A percentile compares a stretch with the other conserved stretches of the same genome.
Evolutionary conservation across 2,113 vertebrate species (phyloP).

Genomic region (Sorex fumeus): DNA sequence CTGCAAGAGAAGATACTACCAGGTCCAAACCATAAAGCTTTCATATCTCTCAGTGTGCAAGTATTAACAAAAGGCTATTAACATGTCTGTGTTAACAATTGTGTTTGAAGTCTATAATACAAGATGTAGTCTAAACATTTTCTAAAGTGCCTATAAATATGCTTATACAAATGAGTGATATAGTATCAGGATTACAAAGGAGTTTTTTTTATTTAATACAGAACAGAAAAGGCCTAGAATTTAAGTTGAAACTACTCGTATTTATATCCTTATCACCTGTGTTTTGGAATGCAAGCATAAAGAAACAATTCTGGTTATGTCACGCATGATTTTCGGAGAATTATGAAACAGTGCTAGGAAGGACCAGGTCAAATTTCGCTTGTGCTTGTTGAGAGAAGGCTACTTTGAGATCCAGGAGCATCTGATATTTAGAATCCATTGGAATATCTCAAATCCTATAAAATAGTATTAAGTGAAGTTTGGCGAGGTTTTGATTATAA

Average conservation of each 20-base stretch:
- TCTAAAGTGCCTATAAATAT: conserved; percentile 88
- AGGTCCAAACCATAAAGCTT: conserved; percentile 74
- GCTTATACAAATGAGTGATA: conserved; percentile 85
- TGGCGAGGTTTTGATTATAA: conserved; percentile 73
- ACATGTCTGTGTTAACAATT: conserved; percentile 61
- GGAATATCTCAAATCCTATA: conserved; percentile 71
- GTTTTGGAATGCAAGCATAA: conserved; percentile 75
- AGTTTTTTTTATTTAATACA: conserved; percentile 82
- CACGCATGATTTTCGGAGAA: conserved; percentile 49
- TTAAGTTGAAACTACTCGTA: conserved; percentile 83
- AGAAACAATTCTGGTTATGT: conserved; percentile 64
- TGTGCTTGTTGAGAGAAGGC: conserved; percentile 66
- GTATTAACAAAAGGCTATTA: conserved; percentile 79
- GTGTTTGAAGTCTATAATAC: conserved; percentile 69
- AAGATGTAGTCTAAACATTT: conserved; percentile 84
- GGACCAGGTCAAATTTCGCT: conserved; percentile 36
- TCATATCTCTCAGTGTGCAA: conserved; percentile 67
- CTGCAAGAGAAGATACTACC: neutral
- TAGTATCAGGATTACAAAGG: conserved; percentile 81
- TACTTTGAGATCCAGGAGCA: conserved; percentile 45
- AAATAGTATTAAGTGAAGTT: conserved; percentile 68
- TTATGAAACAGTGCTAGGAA: conserved; percentile 59
- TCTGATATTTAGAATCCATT: conserved; percentile 69
- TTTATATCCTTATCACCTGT: conserved; percentile 78
- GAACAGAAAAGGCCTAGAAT: conserved; percentile 84